Conservation (phyloP, 2,888 invertebrate genomes). For the Harpalus rubripes region DNA sequence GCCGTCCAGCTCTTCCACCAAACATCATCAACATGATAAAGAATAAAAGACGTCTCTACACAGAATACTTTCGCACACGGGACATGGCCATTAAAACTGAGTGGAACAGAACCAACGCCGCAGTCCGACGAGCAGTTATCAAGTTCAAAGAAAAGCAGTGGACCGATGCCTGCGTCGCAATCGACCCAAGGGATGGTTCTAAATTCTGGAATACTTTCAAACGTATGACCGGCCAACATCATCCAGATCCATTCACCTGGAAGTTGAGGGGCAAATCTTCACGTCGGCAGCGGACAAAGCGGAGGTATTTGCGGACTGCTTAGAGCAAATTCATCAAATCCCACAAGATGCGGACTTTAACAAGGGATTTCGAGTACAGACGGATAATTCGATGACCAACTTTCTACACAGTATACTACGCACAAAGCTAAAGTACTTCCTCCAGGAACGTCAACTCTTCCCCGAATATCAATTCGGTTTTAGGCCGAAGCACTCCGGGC, state of each 20-base stretch:
- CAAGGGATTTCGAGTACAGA: no score
- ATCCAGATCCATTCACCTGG: background rate
- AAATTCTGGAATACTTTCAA: no score
- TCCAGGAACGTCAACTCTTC: no score
- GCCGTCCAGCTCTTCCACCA: background rate
- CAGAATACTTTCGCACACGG: background rate
- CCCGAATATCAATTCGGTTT: no score
- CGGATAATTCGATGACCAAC: no score
- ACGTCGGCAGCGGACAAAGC: background rate
- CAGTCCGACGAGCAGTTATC: background rate
- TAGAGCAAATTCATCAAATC: no score
- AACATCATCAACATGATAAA: background rate
- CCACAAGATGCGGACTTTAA: background rate
- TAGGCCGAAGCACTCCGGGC: no score
- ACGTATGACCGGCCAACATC: no score
- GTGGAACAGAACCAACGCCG: slow-evolving; percentile 10
- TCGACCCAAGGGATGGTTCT: no score
- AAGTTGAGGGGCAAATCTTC: background rate
- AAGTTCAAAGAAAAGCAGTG: background rate
- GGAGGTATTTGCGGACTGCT: no score
- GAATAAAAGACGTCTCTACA: background rate
- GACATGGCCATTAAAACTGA: background rate
- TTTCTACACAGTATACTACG: no score
- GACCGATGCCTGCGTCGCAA: background rate
- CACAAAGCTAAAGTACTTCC: no score